A percentile compares a stretch with the other conserved stretches of the same genome.
Evolutionary conservation across 2,888 invertebrate genomes (phyloP).

Genomic region (Aelia acuminata): DNA sequence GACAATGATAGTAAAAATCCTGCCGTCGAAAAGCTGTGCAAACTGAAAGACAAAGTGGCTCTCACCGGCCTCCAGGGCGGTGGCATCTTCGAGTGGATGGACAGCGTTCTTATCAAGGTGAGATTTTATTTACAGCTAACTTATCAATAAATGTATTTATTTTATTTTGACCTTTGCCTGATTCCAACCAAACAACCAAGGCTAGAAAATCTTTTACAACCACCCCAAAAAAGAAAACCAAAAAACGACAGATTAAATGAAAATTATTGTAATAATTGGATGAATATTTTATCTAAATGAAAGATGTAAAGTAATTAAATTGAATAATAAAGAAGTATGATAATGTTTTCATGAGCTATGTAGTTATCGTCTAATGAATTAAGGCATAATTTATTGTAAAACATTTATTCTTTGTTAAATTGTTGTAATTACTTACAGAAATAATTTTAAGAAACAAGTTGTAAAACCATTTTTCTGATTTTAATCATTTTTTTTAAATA

Average conservation of each 20-base stretch:
- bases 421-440: too few relatives aligned
- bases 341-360: too few relatives aligned
- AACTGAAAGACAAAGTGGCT: slow-evolving; percentile 5
- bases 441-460: too few relatives aligned
- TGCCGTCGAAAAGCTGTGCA: not conserved
- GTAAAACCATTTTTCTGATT: not conserved
- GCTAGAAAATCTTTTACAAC: too few relatives aligned
- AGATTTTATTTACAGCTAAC: not conserved
- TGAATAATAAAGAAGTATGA: too few relatives aligned
- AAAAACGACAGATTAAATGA: not conserved
- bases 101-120: slow-evolving; percentile 87
- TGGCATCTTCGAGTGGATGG: slow-evolving; percentile 95
- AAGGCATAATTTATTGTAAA: too few relatives aligned
- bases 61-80: slow-evolving; percentile 71
- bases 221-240: not conserved
- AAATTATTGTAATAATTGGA: too few relatives aligned
- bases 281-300: too few relatives aligned
- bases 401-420: too few relatives aligned
- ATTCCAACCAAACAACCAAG: not conserved
- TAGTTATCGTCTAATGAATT: too few relatives aligned
- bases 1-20: not conserved
- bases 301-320: too few relatives aligned
- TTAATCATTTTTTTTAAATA: not conserved
- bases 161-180: not conserved
- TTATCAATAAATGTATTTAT: not conserved